Evolutionary conservation across 1,140 invertebrate species (phyloP).

Genomic region (Vanessa tameamea): DNA sequence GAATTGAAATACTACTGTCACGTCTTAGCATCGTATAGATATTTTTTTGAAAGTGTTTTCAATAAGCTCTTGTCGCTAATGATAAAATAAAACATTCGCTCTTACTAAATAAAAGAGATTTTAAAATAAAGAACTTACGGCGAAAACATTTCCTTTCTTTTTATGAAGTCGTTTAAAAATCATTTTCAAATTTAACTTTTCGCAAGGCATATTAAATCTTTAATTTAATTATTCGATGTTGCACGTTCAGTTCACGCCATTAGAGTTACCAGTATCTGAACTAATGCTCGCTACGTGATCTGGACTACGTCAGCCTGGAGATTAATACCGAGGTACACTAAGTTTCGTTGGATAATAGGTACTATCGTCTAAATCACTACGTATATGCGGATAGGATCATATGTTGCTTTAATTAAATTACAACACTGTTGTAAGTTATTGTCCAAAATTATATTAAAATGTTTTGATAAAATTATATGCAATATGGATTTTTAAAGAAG

Average conservation of each 20-base stretch:
- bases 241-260: slow-evolving; percentile 48
- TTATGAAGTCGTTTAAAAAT: too few relatives aligned
- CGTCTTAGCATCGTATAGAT: too few relatives aligned
- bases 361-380: slow-evolving; percentile 1
- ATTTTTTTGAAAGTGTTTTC: too few relatives aligned
- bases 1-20: too few relatives aligned
- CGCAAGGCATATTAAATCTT: slow-evolving; percentile 16
- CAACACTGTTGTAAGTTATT: neutral
- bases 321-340: slow-evolving; percentile 26
- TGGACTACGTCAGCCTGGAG: slow-evolving; percentile 34
- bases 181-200: too few relatives aligned
- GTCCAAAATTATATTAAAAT: neutral
- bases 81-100: too few relatives aligned
- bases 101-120: too few relatives aligned
- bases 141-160: too few relatives aligned
- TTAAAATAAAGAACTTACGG: too few relatives aligned
- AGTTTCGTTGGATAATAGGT: neutral
- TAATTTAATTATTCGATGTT: slow-evolving; percentile 42
- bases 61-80: too few relatives aligned
- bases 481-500: too few relatives aligned
- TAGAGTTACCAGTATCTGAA: slow-evolving; percentile 48
- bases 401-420: slow-evolving; percentile 3
- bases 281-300: slow-evolving; percentile 54
- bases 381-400: neutral
- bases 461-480: neutral